These are phyloP conservation scores for Holcopasites calliopsidis DNA, from an alignment of 1,140 invertebrate species.

Conservation along the genomic window DNA sequence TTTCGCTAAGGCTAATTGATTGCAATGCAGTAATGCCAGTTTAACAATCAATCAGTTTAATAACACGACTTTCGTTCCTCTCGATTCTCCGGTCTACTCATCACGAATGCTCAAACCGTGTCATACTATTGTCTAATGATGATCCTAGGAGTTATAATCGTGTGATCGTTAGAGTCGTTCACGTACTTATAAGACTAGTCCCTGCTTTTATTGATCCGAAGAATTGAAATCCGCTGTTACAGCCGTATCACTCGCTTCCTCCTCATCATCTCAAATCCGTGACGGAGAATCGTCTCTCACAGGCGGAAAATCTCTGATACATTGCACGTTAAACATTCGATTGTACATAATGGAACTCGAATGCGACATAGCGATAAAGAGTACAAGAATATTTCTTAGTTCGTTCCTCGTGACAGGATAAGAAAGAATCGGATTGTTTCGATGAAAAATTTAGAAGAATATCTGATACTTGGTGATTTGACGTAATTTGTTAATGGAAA, in stretches of 20 bases:
- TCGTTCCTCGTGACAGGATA: background rate
- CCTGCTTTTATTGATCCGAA: background rate
- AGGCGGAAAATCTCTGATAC: background rate
- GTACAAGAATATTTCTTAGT: background rate
- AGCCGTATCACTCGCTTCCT: no score
- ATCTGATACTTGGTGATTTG: no score
- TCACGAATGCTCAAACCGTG: background rate
- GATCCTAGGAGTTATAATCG: background rate
- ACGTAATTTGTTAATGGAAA: background rate
- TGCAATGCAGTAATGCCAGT: no score
- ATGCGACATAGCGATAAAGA: background rate
- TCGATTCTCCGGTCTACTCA: background rate
- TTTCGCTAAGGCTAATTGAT: no score
- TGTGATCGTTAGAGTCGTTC: constrained; percentile 49
- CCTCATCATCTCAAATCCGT: background rate
- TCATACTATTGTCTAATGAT: background rate
- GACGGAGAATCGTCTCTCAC: no score
- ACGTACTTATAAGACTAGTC: constrained; percentile 62
- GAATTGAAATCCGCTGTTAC: no score
- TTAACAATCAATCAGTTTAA: no score
- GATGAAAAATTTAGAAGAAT: background rate
- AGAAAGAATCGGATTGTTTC: background rate
- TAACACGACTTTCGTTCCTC: background rate
- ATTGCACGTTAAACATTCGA: background rate
- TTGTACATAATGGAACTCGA: constrained; percentile 3